These are phyloP conservation scores for Scrobipalpa costella DNA, from an alignment of 2,888 invertebrate genomes.

Conservation along the genomic window DNA sequence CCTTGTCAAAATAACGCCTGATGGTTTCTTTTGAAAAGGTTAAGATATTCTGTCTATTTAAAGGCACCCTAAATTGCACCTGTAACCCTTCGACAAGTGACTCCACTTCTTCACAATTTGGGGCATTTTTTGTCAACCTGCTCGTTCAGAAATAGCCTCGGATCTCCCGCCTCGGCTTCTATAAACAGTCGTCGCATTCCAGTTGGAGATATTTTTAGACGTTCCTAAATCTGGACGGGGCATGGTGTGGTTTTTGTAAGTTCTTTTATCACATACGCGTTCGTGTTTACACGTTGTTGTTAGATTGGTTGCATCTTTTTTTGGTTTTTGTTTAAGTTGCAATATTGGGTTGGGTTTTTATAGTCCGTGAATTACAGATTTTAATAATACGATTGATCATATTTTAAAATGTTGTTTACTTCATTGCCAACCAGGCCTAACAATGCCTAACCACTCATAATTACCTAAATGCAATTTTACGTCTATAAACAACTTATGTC, in stretches of 20 bases:
- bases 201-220: conserved; percentile 59
- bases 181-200: conserved; percentile 77
- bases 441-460: neutral
- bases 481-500: neutral
- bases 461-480: neutral
- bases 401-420: neutral
- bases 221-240: conserved; percentile 68
- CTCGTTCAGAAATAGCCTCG: conserved; percentile 52
- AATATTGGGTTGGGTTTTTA: neutral
- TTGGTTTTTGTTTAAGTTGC: neutral
- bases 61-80: neutral
- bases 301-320: neutral
- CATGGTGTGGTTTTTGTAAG: conserved; percentile 38
- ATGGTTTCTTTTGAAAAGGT: too few relatives aligned
- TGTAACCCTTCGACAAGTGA: conserved; percentile 25
- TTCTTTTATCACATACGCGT: conserved; percentile 24
- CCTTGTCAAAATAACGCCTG: too few relatives aligned
- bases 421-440: neutral
- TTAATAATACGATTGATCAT: neutral
- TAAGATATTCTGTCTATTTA: too few relatives aligned
- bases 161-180: conserved; percentile 64
- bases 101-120: conserved; percentile 24
- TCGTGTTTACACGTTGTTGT: conserved; percentile 13
- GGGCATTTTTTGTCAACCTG: conserved; percentile 59
- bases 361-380: neutral